Evolutionary conservation across 1,140 invertebrate genomes (phyloP).

Genomic region (Arion vulgaris): DNA sequence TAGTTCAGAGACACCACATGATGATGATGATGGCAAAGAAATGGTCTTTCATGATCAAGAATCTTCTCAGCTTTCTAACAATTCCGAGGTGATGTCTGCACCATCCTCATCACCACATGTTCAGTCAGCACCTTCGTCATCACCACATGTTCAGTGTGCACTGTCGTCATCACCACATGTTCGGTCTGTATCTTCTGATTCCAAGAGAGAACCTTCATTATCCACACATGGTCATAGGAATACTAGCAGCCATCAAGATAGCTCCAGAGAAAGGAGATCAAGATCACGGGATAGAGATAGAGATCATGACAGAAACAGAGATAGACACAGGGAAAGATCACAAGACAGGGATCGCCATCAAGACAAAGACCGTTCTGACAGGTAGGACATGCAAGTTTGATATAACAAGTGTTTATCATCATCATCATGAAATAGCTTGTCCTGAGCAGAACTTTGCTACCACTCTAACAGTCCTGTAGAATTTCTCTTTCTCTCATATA

Average conservation of each 20-base stretch:
- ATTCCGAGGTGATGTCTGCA: not conserved
- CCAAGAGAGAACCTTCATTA: not conserved
- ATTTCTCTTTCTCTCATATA: too few relatives aligned
- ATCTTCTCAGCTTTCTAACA: not conserved
- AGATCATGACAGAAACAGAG: constrained; percentile 18
- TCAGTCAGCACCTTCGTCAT: not conserved
- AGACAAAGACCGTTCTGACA: constrained; percentile 20
- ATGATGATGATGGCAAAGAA: not conserved
- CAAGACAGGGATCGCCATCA: not conserved
- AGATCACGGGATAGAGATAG: constrained; percentile 1
- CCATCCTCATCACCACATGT: not conserved
- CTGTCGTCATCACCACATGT: not conserved
- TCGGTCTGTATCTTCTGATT: not conserved
- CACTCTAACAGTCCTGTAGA: too few relatives aligned
- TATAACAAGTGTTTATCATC: too few relatives aligned
- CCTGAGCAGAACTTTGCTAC: too few relatives aligned
- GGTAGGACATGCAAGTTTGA: not conserved
- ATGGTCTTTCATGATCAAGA: not conserved
- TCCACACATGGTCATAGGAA: not conserved
- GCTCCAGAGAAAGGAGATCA: constrained; percentile 25
- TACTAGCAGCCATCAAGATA: not conserved
- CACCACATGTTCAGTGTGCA: too few relatives aligned
- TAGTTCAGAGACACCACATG: not conserved
- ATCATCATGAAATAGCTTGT: too few relatives aligned
- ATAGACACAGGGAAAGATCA: constrained; percentile 5